Conservation (phyloP, 2,113 vertebrate genomes). For the Scomber scombrus region DNA sequence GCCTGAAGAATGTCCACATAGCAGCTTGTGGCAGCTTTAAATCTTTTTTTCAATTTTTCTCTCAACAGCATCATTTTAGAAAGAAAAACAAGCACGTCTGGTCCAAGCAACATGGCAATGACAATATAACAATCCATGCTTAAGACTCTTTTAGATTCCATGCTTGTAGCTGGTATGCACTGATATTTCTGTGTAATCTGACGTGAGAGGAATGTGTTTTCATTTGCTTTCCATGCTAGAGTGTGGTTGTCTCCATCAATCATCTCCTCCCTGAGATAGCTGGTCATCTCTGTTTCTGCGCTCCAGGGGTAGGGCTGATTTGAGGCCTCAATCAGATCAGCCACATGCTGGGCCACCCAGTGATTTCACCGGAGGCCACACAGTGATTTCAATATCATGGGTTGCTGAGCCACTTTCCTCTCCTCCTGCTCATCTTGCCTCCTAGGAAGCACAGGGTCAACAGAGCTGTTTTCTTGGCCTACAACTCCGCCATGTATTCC, state of each 20-base stretch:
- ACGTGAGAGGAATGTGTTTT: slow-evolving; percentile 38
- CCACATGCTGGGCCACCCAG: slow-evolving; percentile 8
- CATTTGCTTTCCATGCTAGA: slow-evolving; percentile 37
- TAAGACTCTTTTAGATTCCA: not conserved
- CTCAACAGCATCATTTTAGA: not conserved
- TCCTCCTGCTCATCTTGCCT: slow-evolving; percentile 9
- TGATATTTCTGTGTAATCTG: slow-evolving; percentile 20
- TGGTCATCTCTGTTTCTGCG: slow-evolving; percentile 26
- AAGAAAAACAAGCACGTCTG: not conserved
- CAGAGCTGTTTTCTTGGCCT: not conserved
- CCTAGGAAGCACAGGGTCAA: not conserved
- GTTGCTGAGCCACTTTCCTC: slow-evolving; percentile 2
- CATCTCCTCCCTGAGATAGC: slow-evolving; percentile 18
- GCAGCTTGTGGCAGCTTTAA: not conserved
- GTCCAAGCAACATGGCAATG: too few species aligned
- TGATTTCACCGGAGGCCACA: slow-evolving; percentile 32
- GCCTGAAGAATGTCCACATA: not conserved
- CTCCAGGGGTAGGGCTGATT: slow-evolving; percentile 21
- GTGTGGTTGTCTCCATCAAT: slow-evolving; percentile 35
- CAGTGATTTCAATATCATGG: slow-evolving; percentile 22
- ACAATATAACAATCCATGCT: not conserved
- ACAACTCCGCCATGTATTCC: not conserved
- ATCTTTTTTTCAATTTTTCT: not conserved
- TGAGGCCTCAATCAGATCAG: slow-evolving; percentile 38
- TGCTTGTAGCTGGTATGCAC: not conserved